Base-by-base conservation (phyloP, 2,797 vertebrate species). In the Capromys pilorides region DNA sequence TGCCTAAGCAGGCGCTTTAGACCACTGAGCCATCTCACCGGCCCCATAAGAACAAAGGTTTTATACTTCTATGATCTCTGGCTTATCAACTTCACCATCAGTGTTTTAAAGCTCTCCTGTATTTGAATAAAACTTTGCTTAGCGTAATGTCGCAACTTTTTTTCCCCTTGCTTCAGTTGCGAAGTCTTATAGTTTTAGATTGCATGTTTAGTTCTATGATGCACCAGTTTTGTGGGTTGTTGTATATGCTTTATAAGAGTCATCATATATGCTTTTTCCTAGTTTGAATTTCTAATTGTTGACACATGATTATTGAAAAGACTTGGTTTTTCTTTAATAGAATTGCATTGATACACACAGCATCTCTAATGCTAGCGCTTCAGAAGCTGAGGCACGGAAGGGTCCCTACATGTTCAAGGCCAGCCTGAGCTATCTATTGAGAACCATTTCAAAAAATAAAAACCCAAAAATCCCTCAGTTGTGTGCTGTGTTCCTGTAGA, bases 1-100 rank as follows among this genome's bases (percentile, higher is more conserved):
- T 45, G 45, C 45, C 45, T 45, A 45, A 45, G 45, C 45, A 45
- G 45, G 45, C 45, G 45, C 45, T 45, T 45, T 45, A 45, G 45
- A 45, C 45, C 45, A 45, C 45, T 45, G 45, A 45, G 45, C 45
- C 8, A 8, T 45, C 45, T 45, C 45, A 45, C 45, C 45, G 45
- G 45, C 45, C 45, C 45, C 45, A 45, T 31, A 80, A 67, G 71
- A 73, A 64, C 12, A 41, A 57, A 87, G 80, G 1, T 87, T 80
- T 79, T 39, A n/a, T 21, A 79, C 57, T 86, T 96, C 77, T 33
- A 75, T 77, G 31, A 80, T 54, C 51, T 77, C 24, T 39, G 64
- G 94, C 61, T 78, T 64, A 84, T 61, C 51, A 85, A 3, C 39
- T 92, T 86, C 84, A 41, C 64, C 22, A 81, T 90, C 75, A 41